phyloP scores from a whole-genome alignment of 2,888 invertebrate species.

The Carabus problematicus region DNA sequence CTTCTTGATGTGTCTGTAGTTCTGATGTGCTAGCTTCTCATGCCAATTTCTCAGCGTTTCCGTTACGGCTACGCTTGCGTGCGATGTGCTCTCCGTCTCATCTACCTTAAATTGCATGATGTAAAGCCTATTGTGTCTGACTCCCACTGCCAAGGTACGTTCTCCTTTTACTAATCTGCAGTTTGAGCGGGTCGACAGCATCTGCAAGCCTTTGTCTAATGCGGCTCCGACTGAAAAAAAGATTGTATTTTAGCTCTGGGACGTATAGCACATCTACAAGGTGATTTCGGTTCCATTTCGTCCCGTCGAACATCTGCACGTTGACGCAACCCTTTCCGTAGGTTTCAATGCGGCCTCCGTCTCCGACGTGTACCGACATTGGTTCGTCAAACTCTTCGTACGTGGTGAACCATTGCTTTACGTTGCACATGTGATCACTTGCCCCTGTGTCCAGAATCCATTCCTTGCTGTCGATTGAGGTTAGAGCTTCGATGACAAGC shows the following conservation, averaged over 20 bases:
- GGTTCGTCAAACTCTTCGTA: background rate
- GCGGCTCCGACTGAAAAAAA: conserved; percentile 1
- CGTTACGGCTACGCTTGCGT: no score
- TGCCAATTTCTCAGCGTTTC: no score
- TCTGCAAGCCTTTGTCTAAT: no score
- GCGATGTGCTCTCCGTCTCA: no score
- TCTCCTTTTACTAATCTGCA: no score
- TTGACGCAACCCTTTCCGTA: background rate
- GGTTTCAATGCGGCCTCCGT: background rate
- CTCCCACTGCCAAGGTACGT: no score
- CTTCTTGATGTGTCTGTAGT: no score
- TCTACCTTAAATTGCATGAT: no score
- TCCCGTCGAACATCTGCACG: background rate
- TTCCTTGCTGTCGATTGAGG: background rate
- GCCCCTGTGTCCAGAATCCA: background rate
- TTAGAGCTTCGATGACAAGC: conserved; percentile 42
- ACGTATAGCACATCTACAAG: background rate
- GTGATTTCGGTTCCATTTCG: background rate
- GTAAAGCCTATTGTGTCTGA: no score
- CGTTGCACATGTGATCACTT: conserved; percentile 4
- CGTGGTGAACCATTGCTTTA: background rate
- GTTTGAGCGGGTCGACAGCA: no score
- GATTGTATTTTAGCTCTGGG: background rate
- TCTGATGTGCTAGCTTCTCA: no score
- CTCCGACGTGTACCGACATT: background rate